phyloP scores from a whole-genome alignment of 2,113 vertebrate species.

The Chrysochloris asiatica region DNA sequence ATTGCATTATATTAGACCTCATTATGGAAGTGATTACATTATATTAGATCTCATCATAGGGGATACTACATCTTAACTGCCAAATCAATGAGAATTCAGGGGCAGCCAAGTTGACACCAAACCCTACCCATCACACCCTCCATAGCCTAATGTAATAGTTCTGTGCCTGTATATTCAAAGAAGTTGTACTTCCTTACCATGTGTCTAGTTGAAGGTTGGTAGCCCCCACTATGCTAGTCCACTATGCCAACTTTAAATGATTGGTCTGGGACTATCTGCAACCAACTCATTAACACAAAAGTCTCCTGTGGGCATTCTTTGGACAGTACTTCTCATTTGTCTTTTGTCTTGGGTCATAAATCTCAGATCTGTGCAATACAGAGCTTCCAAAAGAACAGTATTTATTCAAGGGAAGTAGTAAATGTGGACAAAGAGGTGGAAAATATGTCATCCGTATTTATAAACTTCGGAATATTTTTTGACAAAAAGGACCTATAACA shows the following conservation, averaged over 20 bases:
- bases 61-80: no score
- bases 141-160: not conserved
- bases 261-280: not conserved
- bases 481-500: not conserved
- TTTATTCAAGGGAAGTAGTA: not conserved
- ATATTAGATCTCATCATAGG: no score
- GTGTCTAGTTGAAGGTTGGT: not conserved
- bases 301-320: not conserved
- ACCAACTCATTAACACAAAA: not conserved
- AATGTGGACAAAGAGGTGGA: not conserved
- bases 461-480: not conserved
- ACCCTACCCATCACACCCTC: no score
- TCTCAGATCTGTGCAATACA: not conserved
- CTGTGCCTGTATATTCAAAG: not conserved
- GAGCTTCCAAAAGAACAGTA: not conserved
- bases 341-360: not conserved
- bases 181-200: not conserved
- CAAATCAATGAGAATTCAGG: no score
- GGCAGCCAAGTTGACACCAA: no score
- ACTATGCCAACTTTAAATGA: not conserved
- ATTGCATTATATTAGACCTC: no score
- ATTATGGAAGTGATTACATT: no score
- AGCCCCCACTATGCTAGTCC: not conserved
- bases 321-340: not conserved
- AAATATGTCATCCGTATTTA: not conserved